These are phyloP conservation scores for Platichthys stellatus DNA, from an alignment of 2,113 vertebrate genomes.

Conservation along the genomic window DNA sequence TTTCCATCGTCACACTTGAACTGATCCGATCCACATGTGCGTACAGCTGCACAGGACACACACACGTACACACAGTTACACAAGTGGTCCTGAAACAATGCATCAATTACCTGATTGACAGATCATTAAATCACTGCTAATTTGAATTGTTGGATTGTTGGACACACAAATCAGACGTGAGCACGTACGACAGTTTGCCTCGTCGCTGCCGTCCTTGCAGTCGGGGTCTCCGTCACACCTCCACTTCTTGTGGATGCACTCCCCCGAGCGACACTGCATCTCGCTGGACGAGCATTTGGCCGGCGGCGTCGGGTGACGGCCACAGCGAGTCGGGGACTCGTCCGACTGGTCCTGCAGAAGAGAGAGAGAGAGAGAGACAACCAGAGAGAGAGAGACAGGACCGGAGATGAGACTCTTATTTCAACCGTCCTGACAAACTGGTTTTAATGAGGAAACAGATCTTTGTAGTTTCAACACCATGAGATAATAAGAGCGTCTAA, in stretches of 20 bases:
- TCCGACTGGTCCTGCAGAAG: slow-evolving; percentile 87
- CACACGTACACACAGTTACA: background rate
- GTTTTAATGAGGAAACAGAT: no score
- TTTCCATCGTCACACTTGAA: slow-evolving; percentile 94
- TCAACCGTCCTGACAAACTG: no score
- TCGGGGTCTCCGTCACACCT: slow-evolving; percentile 95
- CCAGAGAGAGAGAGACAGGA: no score
- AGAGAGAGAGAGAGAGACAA: background rate
- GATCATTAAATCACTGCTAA: no score
- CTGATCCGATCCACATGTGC: slow-evolving; percentile 91
- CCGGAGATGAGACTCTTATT: no score
- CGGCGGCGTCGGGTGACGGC: slow-evolving; percentile 86
- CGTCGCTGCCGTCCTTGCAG: slow-evolving; percentile 96
- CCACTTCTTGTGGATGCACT: slow-evolving; percentile 97
- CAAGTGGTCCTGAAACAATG: no score
- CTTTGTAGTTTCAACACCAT: no score
- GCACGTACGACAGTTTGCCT: slow-evolving; percentile 93
- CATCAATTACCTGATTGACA: no score
- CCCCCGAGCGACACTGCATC: slow-evolving; percentile 91
- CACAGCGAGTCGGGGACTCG: slow-evolving; percentile 90
- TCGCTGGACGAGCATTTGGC: slow-evolving; percentile 88
- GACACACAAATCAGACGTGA: no score
- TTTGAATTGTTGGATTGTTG: no score
- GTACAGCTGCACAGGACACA: slow-evolving; percentile 83
- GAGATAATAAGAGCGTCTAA: no score